Evolutionary conservation across 2,888 invertebrate species (phyloP).

Genomic region (Eupithecia subumbrata): DNA sequence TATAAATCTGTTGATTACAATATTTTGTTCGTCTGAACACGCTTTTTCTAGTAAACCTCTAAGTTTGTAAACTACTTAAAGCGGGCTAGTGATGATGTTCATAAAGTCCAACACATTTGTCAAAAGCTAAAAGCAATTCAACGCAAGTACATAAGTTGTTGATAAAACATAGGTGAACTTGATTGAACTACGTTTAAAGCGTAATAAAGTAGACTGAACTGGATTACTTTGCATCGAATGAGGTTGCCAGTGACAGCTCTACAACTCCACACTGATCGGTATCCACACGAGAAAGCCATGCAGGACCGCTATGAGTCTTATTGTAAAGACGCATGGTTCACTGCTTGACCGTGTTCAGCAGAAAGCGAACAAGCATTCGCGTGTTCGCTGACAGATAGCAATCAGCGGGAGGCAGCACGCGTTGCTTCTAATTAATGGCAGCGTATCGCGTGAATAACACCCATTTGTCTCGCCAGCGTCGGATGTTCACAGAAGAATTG

Average conservation of each 20-base stretch:
- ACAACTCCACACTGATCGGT: conserved; percentile 24
- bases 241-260: conserved; percentile 28
- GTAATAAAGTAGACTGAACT: conserved; percentile 7
- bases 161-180: conserved; percentile 2
- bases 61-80: background rate
- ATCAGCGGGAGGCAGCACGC: conserved; percentile 71
- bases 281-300: conserved; percentile 20
- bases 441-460: conserved; percentile 73
- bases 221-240: conserved; percentile 17
- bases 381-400: conserved; percentile 78
- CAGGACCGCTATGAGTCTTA: conserved; percentile 23
- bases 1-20: background rate
- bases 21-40: background rate
- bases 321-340: conserved; percentile 24
- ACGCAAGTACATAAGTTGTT: conserved; percentile 8
- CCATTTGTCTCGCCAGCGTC: conserved; percentile 75
- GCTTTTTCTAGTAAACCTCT: background rate
- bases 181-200: background rate
- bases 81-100: background rate
- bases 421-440: conserved; percentile 78
- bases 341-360: conserved; percentile 31
- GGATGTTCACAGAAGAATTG: conserved; percentile 80
- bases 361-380: conserved; percentile 64
- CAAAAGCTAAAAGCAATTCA: background rate
- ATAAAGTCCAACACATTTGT: background rate